These are phyloP conservation scores for Rotaria magnacalcarata DNA, from an alignment of 2,888 invertebrate genomes.

Conservation along the genomic window DNA sequence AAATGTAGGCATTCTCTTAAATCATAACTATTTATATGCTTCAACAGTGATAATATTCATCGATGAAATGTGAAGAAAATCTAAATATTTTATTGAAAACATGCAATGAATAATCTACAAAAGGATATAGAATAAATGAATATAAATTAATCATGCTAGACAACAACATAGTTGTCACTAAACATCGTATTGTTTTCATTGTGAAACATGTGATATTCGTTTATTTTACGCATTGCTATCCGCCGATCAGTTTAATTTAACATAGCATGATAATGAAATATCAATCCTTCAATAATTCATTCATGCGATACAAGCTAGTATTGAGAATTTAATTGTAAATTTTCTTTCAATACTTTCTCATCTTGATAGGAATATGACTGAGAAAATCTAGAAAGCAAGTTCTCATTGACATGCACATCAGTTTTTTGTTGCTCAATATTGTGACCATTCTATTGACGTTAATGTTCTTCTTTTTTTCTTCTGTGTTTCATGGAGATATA, in stretches of 20 bases:
- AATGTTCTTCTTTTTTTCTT: background rate
- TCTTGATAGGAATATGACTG: no score
- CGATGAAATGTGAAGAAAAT: background rate
- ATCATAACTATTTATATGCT: background rate
- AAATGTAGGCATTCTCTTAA: background rate
- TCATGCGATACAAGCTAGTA: no score
- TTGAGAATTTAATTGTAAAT: no score
- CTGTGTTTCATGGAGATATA: background rate
- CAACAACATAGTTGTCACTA: no score
- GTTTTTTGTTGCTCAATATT: background rate
- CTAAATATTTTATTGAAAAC: background rate
- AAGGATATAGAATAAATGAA: background rate
- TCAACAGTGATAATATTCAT: background rate
- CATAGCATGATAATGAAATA: background rate
- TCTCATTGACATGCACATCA: background rate
- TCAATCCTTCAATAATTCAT: background rate
- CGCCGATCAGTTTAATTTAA: background rate
- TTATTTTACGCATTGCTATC: no score
- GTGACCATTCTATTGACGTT: background rate
- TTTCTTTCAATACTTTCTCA: background rate
- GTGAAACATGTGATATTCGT: no score
- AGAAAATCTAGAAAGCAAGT: no score
- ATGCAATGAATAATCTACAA: background rate
- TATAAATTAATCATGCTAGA: background rate
- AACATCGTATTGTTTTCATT: no score